Conservation (phyloP, 2,113 vertebrate species). For the Paradisaea rubra region DNA sequence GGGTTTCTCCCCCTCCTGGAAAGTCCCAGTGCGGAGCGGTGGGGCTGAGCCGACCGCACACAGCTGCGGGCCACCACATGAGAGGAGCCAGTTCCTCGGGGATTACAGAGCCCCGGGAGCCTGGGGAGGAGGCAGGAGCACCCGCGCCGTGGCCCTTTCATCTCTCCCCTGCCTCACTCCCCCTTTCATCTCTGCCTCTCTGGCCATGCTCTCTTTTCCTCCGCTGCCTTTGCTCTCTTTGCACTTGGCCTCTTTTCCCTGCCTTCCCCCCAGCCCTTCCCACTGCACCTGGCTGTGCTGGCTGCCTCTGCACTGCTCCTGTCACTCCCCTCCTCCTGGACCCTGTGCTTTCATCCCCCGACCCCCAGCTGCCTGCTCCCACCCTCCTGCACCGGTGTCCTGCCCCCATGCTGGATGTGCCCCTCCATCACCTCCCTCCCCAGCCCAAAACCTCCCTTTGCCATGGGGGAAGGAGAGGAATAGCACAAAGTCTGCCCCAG, state of each 20-base stretch:
- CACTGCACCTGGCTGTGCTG: conserved; percentile 45
- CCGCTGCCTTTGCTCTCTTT: conserved; percentile 46
- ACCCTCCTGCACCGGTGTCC: neutral
- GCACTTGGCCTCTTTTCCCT: conserved; percentile 52
- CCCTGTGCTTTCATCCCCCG: conserved; percentile 9
- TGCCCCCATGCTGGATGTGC: neutral
- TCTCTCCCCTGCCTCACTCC: conserved; percentile 55
- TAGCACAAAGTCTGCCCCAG: neutral
- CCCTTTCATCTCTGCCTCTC: conserved; percentile 57
- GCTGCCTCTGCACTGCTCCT: neutral
- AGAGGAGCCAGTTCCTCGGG: conserved; percentile 57
- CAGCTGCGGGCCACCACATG: conserved; percentile 80
- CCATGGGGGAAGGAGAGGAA: neutral
- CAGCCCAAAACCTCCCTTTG: neutral
- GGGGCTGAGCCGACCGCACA: conserved; percentile 73
- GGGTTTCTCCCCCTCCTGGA: conserved; percentile 63
- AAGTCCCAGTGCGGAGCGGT: conserved; percentile 59
- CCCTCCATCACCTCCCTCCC: neutral
- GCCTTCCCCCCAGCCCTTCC: conserved; percentile 17
- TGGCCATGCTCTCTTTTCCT: conserved; percentile 44
- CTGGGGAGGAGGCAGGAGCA: conserved; percentile 56
- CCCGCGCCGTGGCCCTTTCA: conserved; percentile 34
- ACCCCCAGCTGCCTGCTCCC: neutral
- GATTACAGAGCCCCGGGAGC: conserved; percentile 59
- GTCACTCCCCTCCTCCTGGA: neutral